Percentiles rank a stretch among this genome's conserved stretches.
phyloP scores from a whole-genome alignment of 2,888 invertebrate species.

The Uropetala carovei region DNA sequence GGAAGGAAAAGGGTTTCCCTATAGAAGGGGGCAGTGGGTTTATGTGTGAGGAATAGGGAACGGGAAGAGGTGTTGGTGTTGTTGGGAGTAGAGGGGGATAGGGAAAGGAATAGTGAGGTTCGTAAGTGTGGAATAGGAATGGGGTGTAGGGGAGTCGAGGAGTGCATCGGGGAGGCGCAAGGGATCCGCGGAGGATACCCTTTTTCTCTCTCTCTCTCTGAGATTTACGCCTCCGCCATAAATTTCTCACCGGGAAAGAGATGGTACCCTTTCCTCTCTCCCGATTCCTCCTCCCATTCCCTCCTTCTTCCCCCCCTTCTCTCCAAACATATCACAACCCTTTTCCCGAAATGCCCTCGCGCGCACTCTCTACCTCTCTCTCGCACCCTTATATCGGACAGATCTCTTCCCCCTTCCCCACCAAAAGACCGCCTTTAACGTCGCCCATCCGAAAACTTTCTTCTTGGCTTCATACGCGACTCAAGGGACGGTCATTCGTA shows the following conservation, averaged over 20 bases:
- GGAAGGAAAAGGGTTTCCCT: not conserved
- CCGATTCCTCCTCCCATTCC: not conserved
- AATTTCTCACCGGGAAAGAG: conserved; percentile 43
- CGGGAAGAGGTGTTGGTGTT: not conserved
- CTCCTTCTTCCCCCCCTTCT: not conserved
- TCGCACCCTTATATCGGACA: not conserved
- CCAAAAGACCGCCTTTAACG: not conserved
- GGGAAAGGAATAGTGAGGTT: not conserved
- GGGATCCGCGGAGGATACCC: not conserved
- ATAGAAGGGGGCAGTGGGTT: not conserved
- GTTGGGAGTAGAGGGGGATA: not conserved
- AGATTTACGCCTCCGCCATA: conserved; percentile 55
- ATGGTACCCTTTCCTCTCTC: not conserved
- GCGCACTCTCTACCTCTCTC: not conserved
- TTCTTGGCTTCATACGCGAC: not conserved
- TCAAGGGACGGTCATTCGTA: not conserved
- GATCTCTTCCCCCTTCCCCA: not conserved
- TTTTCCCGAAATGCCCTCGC: not conserved
- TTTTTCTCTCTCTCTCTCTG: conserved; percentile 2
- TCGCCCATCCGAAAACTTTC: not conserved
- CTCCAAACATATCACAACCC: conserved; percentile 26
- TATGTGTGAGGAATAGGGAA: not conserved
- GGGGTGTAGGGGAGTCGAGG: not conserved
- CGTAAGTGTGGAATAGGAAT: not conserved
- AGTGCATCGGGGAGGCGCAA: not conserved